Percentiles rank a stretch among this genome's conserved stretches.
Evolutionary conservation across 2,888 invertebrate species (phyloP).

Genomic region (Apamea crenata): DNA sequence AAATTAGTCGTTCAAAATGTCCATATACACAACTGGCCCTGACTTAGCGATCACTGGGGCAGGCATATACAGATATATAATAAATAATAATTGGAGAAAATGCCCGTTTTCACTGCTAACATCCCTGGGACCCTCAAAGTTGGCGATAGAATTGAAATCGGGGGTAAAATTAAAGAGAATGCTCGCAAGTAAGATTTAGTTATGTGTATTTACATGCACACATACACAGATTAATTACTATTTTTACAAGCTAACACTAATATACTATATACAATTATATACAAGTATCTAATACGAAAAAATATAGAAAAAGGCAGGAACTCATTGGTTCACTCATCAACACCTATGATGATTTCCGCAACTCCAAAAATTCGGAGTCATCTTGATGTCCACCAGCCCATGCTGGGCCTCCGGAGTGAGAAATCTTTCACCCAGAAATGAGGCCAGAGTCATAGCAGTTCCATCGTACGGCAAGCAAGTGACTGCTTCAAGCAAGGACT

Average conservation of each 20-base stretch:
- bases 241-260: too few species aligned
- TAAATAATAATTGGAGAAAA: conserved; percentile 70
- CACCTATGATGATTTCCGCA: too few species aligned
- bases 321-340: too few species aligned
- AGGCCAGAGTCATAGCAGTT: neutral
- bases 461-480: neutral
- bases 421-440: neutral
- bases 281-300: too few species aligned
- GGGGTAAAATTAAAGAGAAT: conserved; percentile 87
- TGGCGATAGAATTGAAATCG: conserved; percentile 87
- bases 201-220: too few species aligned
- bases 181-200: conserved; percentile 83
- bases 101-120: conserved; percentile 88
- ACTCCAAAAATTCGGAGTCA: neutral
- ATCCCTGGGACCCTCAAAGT: conserved; percentile 83
- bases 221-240: too few species aligned
- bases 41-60: conserved; percentile 73
- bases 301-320: too few species aligned
- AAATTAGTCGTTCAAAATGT: conserved; percentile 88
- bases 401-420: neutral
- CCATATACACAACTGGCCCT: conserved; percentile 77
- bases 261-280: too few species aligned
- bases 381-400: neutral
- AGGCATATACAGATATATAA: conserved; percentile 59
- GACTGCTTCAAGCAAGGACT: neutral